Evolutionary conservation across 2,797 vertebrate genomes (phyloP), one percentile per base, ranked within the genome.

Genomic region (Trachops cirrhosus): DNA sequence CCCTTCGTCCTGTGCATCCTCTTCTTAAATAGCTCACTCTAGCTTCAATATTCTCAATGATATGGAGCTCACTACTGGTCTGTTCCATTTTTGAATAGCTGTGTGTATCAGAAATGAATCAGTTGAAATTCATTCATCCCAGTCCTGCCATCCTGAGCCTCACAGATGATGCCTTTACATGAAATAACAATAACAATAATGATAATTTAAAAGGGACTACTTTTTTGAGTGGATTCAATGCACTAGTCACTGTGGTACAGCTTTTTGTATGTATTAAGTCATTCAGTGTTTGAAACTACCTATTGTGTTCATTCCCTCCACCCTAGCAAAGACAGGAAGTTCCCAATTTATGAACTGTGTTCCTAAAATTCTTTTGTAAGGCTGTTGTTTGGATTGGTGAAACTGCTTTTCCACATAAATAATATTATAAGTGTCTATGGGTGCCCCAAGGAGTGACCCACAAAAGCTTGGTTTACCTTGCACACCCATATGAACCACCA

Each of bases 311-410:
- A 74, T 39, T 77, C 94, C 54, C 62, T 24, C 82, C 9, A 29
- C 85, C 80, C 79, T 59, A 78, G 88, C 93, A 97, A 97, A 96
- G 94, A 83, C 96, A 95, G 96, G 96, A 97, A 97, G 86, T 79
- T 88, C 88, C 82, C 91, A 70, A 89, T 97, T 96, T 91, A 97
- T 89, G 62, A 84, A 80, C 86, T 96, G 96, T 97, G 93, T 86
- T 85, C 34, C 91, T 86, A 29, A 91, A 87, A 79, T 92, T 92
- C 95, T 54, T 93, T 74, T 39, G 24, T 70, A 54, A 89, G 79
- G 34, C 84, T 88, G 57, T 32, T 92, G 88, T 93, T 88, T 88
- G 82, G 85, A 91, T 3, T 3, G 87, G 37, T 12, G 9, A 86
- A 89, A 74, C 22, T 0, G 22, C 41, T 86, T 93, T 89, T 82